These are phyloP conservation scores for Trilocha varians DNA, from an alignment of 2,888 invertebrate species.

Conservation along the genomic window DNA sequence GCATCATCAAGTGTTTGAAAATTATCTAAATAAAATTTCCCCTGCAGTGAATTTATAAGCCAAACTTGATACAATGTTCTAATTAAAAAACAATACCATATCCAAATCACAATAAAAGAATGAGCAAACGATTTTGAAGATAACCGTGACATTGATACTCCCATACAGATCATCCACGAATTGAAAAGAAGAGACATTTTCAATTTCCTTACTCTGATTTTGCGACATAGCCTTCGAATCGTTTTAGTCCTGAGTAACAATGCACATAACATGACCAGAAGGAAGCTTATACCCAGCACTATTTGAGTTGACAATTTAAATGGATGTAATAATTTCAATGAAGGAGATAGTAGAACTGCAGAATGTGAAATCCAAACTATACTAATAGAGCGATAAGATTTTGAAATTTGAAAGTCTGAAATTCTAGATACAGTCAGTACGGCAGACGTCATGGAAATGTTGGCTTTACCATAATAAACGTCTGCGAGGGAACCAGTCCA, in stretches of 20 bases:
- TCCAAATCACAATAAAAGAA: conserved; percentile 39
- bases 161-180: conserved; percentile 52
- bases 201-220: conserved; percentile 12
- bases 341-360: conserved; percentile 31
- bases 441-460: conserved; percentile 54
- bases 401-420: conserved; percentile 41
- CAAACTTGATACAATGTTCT: conserved; percentile 52
- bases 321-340: conserved; percentile 46
- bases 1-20: conserved; percentile 41
- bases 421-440: conserved; percentile 39
- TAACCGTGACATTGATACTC: conserved; percentile 32
- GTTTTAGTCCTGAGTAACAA: conserved; percentile 25
- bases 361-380: conserved; percentile 49
- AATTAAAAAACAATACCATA: conserved; percentile 49
- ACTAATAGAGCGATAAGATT: conserved; percentile 24
- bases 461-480: conserved; percentile 40
- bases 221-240: conserved; percentile 18
- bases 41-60: conserved; percentile 45
- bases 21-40: conserved; percentile 32
- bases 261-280: conserved; percentile 28
- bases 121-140: conserved; percentile 33
- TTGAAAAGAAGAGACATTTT: conserved; percentile 31
- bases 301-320: conserved; percentile 31
- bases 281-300: conserved; percentile 31
- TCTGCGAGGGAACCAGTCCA: conserved; percentile 57